phyloP scores from a whole-genome alignment of 2,113 vertebrate species.

The Oryzias curvinotus region DNA sequence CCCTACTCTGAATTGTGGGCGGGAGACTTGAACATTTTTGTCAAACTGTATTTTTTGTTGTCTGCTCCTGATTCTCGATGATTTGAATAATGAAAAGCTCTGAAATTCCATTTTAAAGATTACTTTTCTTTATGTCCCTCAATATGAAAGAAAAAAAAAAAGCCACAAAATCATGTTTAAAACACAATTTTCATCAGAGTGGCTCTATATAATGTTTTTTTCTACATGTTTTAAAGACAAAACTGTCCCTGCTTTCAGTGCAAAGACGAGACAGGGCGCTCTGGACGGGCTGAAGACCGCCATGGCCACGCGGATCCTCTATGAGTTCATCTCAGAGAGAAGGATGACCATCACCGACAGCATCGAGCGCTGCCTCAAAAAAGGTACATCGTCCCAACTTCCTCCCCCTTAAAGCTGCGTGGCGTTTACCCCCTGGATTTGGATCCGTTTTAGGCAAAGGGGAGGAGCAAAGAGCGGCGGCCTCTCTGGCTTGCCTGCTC shows the following conservation, averaged over 20 bases:
- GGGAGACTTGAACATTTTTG: no score
- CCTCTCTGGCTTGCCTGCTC: conserved; percentile 88
- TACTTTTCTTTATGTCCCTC: no score
- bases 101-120: no score
- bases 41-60: no score
- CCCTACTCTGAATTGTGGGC: no score
- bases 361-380: conserved; percentile 96
- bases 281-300: conserved; percentile 91
- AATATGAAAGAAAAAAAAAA: no score
- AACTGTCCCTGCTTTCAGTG: conserved; percentile 67
- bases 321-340: conserved; percentile 92
- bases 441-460: conserved; percentile 82
- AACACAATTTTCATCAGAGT: no score
- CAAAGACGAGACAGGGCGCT: conserved; percentile 92
- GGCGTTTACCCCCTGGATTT: neutral
- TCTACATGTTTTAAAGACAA: no score
- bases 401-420: neutral
- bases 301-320: conserved; percentile 91
- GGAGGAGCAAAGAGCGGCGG: conserved; percentile 90
- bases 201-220: no score
- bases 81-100: no score
- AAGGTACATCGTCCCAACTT: conserved; percentile 79
- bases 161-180: no score
- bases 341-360: conserved; percentile 96
- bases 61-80: no score